Percentiles rank a stretch among this genome's conserved stretches.
These are phyloP conservation scores for Poecilia velifera DNA, from an alignment of 2,797 vertebrate genomes.

Conservation along the genomic window DNA sequence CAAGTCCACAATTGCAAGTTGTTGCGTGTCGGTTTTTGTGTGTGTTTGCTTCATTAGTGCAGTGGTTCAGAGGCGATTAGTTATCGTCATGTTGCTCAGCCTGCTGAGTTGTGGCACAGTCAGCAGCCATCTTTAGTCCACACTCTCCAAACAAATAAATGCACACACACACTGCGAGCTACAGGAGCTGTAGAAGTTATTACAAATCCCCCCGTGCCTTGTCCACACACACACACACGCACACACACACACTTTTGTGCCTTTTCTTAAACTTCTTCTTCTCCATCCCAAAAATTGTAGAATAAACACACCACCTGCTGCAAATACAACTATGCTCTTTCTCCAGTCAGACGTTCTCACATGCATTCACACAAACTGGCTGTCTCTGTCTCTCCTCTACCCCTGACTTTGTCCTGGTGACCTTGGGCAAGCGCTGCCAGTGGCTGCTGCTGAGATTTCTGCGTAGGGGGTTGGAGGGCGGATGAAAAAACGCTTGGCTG, in stretches of 20 bases:
- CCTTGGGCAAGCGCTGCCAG: constrained; percentile 72
- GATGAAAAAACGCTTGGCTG: constrained; percentile 70
- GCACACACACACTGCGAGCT: constrained; percentile 24
- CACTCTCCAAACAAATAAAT: constrained; percentile 21
- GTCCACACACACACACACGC: constrained; percentile 29
- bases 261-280: constrained; percentile 54
- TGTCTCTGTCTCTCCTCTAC: constrained; percentile 43
- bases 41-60: constrained; percentile 68
- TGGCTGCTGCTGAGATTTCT: constrained; percentile 72
- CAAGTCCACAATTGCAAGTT: background rate
- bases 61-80: constrained; percentile 67
- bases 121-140: constrained; percentile 62
- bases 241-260: constrained; percentile 25
- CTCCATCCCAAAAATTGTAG: constrained; percentile 24
- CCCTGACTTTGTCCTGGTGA: constrained; percentile 72
- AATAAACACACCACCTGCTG: constrained; percentile 16
- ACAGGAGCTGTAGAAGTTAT: constrained; percentile 55
- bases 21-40: constrained; percentile 3
- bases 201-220: constrained; percentile 54
- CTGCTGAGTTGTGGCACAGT: constrained; percentile 72
- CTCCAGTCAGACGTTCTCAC: background rate
- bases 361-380: constrained; percentile 3
- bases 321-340: constrained; percentile 6
- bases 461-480: constrained; percentile 69
- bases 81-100: constrained; percentile 66